Evolutionary conservation across 2,113 vertebrate species (phyloP), one percentile per base, ranked within the genome.

Genomic region (Mirounga angustirostris): DNA sequence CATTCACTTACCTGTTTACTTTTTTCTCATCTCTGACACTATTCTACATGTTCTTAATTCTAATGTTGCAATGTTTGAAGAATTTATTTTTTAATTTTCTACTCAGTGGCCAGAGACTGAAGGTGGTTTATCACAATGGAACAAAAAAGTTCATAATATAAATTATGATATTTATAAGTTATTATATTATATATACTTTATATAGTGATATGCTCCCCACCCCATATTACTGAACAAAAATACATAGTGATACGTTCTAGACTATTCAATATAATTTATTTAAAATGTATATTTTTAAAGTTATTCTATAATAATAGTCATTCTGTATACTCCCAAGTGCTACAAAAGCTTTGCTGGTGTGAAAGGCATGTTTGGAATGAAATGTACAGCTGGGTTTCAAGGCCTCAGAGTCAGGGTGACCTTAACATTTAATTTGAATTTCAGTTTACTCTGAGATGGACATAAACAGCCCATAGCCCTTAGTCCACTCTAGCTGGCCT

Each of bases 401-500:
- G 14, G 26, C 63, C 78, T 76, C 11, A 58, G 74, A 54, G 6
- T 91, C n/a, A 76, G 36, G 24, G 12, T 81, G 7, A 79, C n/a
- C 15, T 96, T 91, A 33, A 11, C 13, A 58, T 58, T 97, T 88
- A 69, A 91, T 5, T 71, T 78, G 36, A 85, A 78, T 50, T 89
- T 92, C 71, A 80, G 28, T 91, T 84, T 92, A 92, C 33, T 36
- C 61, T 63, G 50, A 67, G 79, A 71, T 78, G 58, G 7, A 16
- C 22, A 56, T 84, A 26, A 84, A 69, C 7, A 89, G 8, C 4
- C 46, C 26, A 28, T 6, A 61, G 22, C 15, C 7, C 30, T 80
- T 88, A 12, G 40, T 28, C 5, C 28, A 82, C 2, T 14, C 7
- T 69, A 82, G n/a, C 24, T 79, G 89, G n/a, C 9, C 52, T 86